A percentile compares a stretch with the other conserved stretches of the same genome.
Conservation (phyloP, 2,888 invertebrate genomes). For the Aleiodes testaceus region DNA sequence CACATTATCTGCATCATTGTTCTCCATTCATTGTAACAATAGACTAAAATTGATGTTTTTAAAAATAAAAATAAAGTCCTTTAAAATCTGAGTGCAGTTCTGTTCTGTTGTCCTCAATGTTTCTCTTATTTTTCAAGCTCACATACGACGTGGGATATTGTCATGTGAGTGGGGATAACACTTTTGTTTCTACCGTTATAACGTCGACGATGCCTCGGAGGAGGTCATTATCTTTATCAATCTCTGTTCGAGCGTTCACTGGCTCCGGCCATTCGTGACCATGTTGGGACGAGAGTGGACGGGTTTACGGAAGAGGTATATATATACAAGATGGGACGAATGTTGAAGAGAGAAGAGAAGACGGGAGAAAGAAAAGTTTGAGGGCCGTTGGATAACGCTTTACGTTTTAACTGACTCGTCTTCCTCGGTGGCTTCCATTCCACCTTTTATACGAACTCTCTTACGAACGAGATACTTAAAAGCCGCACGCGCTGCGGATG, state of each 20-base stretch:
- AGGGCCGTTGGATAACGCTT: conserved; percentile 35
- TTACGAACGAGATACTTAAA: conserved; percentile 41
- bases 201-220: conserved; percentile 30
- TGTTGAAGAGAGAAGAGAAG: conserved; percentile 8
- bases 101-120: background rate
- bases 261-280: conserved; percentile 57
- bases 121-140: conserved; percentile 8
- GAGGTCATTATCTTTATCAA: conserved; percentile 65
- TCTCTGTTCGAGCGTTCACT: conserved; percentile 57
- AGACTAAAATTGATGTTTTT: too few species aligned
- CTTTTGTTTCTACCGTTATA: conserved; percentile 46
- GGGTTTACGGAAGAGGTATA: conserved; percentile 53
- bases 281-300: conserved; percentile 59
- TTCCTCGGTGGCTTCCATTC: conserved; percentile 33
- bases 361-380: background rate
- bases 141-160: conserved; percentile 15
- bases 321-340: conserved; percentile 25
- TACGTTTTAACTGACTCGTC: conserved; percentile 44
- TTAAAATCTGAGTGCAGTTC: background rate
- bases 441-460: conserved; percentile 28
- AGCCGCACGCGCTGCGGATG: conserved; percentile 37
- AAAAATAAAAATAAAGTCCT: too few species aligned
- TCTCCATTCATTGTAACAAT: too few species aligned
- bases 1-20: too few species aligned
- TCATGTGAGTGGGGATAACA: conserved; percentile 24